Conservation (phyloP, 37 sponge, comb jelly and placozoan species). For the Beroe forskalii region DNA sequence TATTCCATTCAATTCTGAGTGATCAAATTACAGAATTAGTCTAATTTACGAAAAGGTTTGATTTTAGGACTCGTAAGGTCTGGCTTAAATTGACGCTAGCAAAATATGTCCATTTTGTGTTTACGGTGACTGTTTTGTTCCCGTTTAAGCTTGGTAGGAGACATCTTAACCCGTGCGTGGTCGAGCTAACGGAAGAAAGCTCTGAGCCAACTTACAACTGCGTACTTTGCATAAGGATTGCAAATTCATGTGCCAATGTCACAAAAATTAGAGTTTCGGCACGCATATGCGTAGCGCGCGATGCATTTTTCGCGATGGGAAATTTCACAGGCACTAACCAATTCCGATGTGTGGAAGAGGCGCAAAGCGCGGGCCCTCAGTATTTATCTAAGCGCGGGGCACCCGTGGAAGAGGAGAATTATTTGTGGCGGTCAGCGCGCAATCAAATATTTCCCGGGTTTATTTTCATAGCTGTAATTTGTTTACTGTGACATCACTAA, state of each 20-base stretch:
- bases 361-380: neutral
- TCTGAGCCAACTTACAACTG: neutral
- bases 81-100: too few relatives aligned
- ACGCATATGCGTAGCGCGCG: neutral
- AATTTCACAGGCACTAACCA: neutral
- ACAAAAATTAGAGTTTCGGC: neutral
- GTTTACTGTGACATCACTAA: too few relatives aligned
- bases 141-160: too few relatives aligned
- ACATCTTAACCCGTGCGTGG: too few relatives aligned
- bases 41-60: too few relatives aligned
- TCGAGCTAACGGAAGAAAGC: too few relatives aligned
- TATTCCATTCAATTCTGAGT: too few relatives aligned
- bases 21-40: too few relatives aligned
- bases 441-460: conserved; percentile 2
- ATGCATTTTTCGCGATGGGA: neutral
- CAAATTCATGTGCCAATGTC: neutral
- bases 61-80: too few relatives aligned
- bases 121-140: too few relatives aligned
- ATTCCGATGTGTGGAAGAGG: conserved; percentile 4
- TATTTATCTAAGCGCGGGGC: neutral
- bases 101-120: too few relatives aligned
- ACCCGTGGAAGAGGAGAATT: conserved; percentile 9
- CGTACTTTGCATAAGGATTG: neutral
- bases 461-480: neutral
- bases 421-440: conserved; percentile 44